These are phyloP conservation scores for Saccostrea echinata DNA, from an alignment of 1,140 invertebrate genomes.

Conservation along the genomic window DNA sequence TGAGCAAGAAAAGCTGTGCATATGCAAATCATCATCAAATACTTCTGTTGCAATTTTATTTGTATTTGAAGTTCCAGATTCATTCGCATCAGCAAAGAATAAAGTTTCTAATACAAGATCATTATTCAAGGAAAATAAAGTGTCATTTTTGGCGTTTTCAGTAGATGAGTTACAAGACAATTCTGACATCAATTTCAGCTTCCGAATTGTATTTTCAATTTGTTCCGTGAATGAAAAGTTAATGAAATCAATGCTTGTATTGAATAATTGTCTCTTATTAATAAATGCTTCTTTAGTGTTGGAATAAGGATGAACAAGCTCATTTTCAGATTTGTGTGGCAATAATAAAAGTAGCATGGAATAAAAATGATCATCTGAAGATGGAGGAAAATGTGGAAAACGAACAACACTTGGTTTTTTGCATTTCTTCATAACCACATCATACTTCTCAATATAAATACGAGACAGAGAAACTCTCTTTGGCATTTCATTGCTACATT, in stretches of 20 bases:
- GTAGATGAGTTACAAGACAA: not conserved
- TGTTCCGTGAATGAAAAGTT: conserved; percentile 44
- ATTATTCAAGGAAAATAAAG: not conserved
- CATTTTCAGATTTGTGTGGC: conserved; percentile 51
- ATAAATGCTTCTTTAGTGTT: conserved; percentile 49
- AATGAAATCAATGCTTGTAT: conserved; percentile 41
- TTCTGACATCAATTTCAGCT: conserved; percentile 17
- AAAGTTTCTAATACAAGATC: not conserved
- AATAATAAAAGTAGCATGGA: conserved; percentile 56
- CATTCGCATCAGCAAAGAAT: not conserved
- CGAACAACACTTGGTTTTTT: conserved; percentile 47
- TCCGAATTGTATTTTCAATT: conserved; percentile 57
- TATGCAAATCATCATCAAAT: not conserved
- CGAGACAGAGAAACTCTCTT: conserved; percentile 16
- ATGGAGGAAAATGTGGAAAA: conserved; percentile 53
- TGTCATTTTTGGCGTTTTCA: too few relatives aligned
- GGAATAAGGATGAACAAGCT: conserved; percentile 32
- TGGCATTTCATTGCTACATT: conserved; percentile 16
- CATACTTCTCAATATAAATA: conserved; percentile 37
- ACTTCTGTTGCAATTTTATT: too few relatives aligned
- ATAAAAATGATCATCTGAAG: conserved; percentile 63
- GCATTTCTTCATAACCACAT: conserved; percentile 46
- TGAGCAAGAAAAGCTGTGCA: conserved; percentile 42
- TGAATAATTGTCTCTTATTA: conserved; percentile 44
- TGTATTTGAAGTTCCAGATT: not conserved